Conservation (phyloP, 92 coral and sea anemone species). For the Micromussa lordhowensis region DNA sequence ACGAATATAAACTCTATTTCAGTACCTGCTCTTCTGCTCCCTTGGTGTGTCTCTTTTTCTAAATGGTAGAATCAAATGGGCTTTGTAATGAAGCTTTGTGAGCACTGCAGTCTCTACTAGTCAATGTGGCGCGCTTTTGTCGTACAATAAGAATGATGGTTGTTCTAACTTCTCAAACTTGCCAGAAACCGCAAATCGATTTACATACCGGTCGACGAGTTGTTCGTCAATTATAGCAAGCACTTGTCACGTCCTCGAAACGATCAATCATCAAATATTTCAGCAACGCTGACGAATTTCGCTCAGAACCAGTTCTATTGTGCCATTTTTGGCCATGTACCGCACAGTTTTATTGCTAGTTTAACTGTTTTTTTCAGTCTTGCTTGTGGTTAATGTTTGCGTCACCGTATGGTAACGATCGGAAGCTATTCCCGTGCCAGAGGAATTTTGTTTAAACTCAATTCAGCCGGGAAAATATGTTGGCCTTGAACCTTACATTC, state of each 20-base stretch:
- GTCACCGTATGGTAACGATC: neutral
- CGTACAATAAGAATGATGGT: neutral
- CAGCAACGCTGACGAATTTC: neutral
- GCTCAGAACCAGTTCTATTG: neutral
- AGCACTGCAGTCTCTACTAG: neutral
- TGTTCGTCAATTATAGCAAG: neutral
- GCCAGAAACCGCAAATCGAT: neutral
- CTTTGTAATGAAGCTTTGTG: neutral
- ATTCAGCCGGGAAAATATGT: constrained; percentile 16
- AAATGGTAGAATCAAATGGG: neutral
- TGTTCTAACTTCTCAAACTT: neutral
- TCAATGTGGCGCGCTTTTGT: neutral
- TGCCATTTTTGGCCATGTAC: neutral
- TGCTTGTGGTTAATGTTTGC: neutral
- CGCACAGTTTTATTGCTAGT: neutral
- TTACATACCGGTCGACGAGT: neutral
- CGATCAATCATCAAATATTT: constrained; percentile 18
- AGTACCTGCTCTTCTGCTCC: neutral
- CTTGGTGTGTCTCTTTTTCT: neutral
- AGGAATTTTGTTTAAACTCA: neutral
- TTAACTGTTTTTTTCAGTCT: neutral
- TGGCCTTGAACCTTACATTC: constrained; percentile 39
- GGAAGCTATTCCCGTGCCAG: constrained; percentile 11
- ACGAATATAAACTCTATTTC: neutral
- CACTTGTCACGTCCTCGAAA: constrained; percentile 10